Evolutionary conservation across 2,113 vertebrate genomes (phyloP), one percentile per base, ranked within the genome.

Genomic region (Corythaeola cristata): DNA sequence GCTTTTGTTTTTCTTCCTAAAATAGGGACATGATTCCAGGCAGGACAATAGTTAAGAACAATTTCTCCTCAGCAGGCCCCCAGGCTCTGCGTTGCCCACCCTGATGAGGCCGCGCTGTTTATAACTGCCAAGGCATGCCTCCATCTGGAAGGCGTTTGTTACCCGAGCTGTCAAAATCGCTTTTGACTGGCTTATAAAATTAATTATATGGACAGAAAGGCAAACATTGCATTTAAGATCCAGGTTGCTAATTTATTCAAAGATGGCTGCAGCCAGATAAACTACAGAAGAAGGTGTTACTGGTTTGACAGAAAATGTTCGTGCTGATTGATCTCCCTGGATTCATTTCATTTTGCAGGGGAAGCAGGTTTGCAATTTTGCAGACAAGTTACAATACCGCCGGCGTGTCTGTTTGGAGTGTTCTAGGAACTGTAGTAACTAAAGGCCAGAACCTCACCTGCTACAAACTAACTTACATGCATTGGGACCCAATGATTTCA

Each of bases 401-500:
- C 3, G 1, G 27, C 2, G 11, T 9, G 4, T 7, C 39, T 32
- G 20, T 9, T 49, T 17, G 8, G 45, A 22, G 44, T 4, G n/a
- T 4, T 78, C 41, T 47, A 37, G 21, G 45, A 60, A 32, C 33
- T 28, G 28, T 35, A 30, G 39, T 15, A 44, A 55, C 5, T 5
- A 12, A 23, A 30, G 72, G 23, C 27, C 27, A 68, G 47, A 50
- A 19, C 26, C 56, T 66, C 56, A 85, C 56, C 68, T 85, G n/a
- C 56, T 53, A 2, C 3, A 47, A 76, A 49, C 52, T 21, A 72
- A n/a, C 18, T 45, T 17, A 6, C 3, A 44, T 52, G 15, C 4
- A 5, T 0, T 14, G 55, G 24, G 26, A 6, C 17, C 27, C 9
- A 14, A 2, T 55, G 68, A 60, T 49, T 81, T 19, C 49, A 84